Conservation (phyloP, 2,888 invertebrate genomes). For the Torymus tubicola region DNA sequence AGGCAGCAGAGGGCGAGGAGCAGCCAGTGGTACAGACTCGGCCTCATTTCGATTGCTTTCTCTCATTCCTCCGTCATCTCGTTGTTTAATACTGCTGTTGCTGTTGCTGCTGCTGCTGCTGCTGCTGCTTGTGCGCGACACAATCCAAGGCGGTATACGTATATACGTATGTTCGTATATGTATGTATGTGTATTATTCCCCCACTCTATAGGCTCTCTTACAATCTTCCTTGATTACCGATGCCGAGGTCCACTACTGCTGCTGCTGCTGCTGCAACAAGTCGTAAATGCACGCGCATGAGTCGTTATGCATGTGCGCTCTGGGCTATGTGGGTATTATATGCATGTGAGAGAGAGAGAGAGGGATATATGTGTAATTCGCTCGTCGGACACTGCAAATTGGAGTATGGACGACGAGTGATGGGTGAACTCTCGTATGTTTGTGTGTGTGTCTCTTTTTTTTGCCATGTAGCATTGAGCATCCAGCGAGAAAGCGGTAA, state of each 20-base stretch:
- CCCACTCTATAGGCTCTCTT: constrained; percentile 20
- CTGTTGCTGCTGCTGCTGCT: background rate
- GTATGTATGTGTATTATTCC: background rate
- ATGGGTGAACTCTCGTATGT: constrained; percentile 6
- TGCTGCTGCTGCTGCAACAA: constrained; percentile 45
- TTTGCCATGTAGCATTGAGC: background rate
- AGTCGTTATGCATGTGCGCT: constrained; percentile 34
- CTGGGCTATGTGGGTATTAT: no score
- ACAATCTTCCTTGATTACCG: constrained; percentile 50
- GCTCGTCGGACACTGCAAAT: background rate
- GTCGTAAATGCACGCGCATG: constrained; percentile 48
- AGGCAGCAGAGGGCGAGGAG: constrained; percentile 51
- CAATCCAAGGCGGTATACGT: constrained; percentile 5
- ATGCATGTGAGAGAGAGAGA: no score
- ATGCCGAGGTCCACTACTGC: constrained; percentile 33
- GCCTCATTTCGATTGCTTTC: constrained; percentile 72
- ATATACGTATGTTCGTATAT: no score
- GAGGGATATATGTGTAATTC: background rate
- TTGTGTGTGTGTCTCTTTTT: constrained; percentile 14
- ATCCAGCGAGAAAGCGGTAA: constrained; percentile 39
- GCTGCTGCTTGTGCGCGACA: constrained; percentile 22
- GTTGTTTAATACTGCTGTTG: constrained; percentile 43
- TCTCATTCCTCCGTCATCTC: constrained; percentile 69
- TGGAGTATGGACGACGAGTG: background rate
- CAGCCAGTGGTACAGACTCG: constrained; percentile 72